Conservation (phyloP, 1,140 invertebrate species). For the Dreissena polymorpha region DNA sequence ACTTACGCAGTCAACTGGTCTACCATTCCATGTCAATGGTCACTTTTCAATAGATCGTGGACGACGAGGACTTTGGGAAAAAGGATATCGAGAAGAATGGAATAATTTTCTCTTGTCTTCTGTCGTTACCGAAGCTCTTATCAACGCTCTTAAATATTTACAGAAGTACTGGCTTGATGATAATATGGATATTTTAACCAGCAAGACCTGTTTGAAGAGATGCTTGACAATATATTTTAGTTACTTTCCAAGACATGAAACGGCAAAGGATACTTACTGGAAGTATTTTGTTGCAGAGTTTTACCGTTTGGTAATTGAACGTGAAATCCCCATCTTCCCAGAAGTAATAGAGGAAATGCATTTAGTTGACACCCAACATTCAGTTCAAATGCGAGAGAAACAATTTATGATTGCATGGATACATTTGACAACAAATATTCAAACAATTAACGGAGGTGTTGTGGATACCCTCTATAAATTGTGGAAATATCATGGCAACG, state of each 20-base stretch:
- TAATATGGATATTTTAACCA: neutral
- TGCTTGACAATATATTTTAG: conserved; percentile 32
- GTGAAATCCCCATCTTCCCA: neutral
- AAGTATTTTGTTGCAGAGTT: conserved; percentile 20
- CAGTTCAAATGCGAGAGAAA: neutral
- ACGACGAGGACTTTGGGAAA: conserved; percentile 64
- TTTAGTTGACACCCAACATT: conserved; percentile 13
- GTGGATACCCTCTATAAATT: too few relatives aligned
- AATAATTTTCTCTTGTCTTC: conserved; percentile 59
- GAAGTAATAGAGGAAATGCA: neutral
- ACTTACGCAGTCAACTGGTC: neutral
- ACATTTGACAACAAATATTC: too few relatives aligned
- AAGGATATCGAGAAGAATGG: conserved; percentile 61
- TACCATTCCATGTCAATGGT: conserved; percentile 32
- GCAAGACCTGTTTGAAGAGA: neutral
- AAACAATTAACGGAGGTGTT: too few relatives aligned
- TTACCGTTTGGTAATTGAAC: conserved; percentile 10
- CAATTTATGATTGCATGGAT: too few relatives aligned
- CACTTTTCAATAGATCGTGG: conserved; percentile 65
- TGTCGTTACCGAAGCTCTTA: conserved; percentile 63
- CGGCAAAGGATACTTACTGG: conserved; percentile 32
- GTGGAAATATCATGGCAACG: too few relatives aligned
- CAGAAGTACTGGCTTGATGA: conserved; percentile 19
- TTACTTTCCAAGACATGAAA: conserved; percentile 49
- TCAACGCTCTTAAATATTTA: conserved; percentile 35